Conservation (phyloP, 2,113 vertebrate genomes). For the Morone chrysops region DNA sequence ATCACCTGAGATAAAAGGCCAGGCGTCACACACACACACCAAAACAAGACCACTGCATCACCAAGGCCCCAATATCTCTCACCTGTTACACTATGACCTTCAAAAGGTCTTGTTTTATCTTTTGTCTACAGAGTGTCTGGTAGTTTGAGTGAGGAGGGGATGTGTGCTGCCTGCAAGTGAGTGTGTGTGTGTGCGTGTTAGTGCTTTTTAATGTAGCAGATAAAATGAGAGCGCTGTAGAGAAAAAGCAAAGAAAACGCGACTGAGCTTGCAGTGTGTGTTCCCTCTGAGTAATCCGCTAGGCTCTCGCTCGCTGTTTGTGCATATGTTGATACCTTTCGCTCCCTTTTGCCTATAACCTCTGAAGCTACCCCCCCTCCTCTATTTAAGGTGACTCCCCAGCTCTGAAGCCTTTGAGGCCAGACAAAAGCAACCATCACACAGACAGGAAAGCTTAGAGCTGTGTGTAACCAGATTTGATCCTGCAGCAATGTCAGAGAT, state of each 20-base stretch:
- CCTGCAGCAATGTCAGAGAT: constrained; percentile 37
- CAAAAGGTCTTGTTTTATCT: constrained; percentile 70
- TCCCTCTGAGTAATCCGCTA: constrained; percentile 36
- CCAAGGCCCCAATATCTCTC: constrained; percentile 49
- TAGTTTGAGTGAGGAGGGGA: constrained; percentile 25
- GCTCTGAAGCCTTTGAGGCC: constrained; percentile 64
- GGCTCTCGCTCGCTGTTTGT: neutral
- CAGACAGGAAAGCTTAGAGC: constrained; percentile 52
- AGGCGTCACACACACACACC: constrained; percentile 38
- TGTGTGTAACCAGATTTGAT: constrained; percentile 65
- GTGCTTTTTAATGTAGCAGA: constrained; percentile 16
- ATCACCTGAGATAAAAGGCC: constrained; percentile 72
- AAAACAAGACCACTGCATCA: constrained; percentile 60
- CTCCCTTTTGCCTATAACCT: constrained; percentile 10
- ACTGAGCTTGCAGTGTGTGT: neutral
- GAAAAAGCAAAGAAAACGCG: neutral
- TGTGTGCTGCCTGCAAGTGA: constrained; percentile 18
- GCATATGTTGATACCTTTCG: constrained; percentile 39
- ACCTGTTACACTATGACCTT: constrained; percentile 64
- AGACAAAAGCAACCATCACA: constrained; percentile 68
- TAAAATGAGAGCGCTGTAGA: constrained; percentile 9
- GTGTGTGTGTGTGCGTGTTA: neutral
- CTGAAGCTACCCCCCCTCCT: neutral
- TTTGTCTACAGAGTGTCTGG: constrained; percentile 66
- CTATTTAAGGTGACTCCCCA: constrained; percentile 38